phyloP scores from a whole-genome alignment of 2,888 invertebrate species.

The Scaptomyza caliginosa region DNA sequence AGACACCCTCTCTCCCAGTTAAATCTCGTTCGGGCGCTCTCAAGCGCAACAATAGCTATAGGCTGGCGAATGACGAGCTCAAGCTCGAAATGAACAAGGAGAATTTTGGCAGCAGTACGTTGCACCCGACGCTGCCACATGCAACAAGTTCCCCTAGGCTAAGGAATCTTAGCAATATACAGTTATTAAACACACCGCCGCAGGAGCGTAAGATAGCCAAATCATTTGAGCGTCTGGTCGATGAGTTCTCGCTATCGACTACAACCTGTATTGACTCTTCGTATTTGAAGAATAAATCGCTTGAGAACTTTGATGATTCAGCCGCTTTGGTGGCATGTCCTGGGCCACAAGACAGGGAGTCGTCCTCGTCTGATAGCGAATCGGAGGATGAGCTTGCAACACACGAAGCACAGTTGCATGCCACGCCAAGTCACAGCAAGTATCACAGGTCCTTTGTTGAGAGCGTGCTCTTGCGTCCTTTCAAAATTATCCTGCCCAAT shows the following conservation, averaged over 20 bases:
- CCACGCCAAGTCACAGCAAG: conserved; percentile 53
- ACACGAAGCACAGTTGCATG: conserved; percentile 85
- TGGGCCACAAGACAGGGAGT: conserved; percentile 31
- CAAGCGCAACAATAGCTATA: conserved; percentile 93
- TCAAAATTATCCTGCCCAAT: conserved; percentile 81
- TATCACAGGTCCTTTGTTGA: conserved; percentile 83
- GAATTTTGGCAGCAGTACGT: conserved; percentile 59
- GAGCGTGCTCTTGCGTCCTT: conserved; percentile 80
- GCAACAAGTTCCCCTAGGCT: conserved; percentile 70
- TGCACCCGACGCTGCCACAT: conserved; percentile 68
- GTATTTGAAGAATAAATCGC: conserved; percentile 83
- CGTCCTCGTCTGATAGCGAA: conserved; percentile 8
- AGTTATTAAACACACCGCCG: conserved; percentile 1
- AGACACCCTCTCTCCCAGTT: not conserved
- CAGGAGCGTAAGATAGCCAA: conserved; percentile 87
- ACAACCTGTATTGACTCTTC: conserved; percentile 81
- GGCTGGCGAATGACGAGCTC: conserved; percentile 88
- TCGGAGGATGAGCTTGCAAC: conserved; percentile 77
- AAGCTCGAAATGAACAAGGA: conserved; percentile 85
- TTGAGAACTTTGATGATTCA: conserved; percentile 83
- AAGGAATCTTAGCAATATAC: conserved; percentile 51
- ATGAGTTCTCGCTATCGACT: conserved; percentile 83
- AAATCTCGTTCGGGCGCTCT: conserved; percentile 81
- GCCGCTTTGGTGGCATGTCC: conserved; percentile 54
- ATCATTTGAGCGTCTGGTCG: conserved; percentile 84